Evolutionary conservation across 2,888 invertebrate genomes (phyloP).

Genomic region (Dryocosmus kuriphilus): DNA sequence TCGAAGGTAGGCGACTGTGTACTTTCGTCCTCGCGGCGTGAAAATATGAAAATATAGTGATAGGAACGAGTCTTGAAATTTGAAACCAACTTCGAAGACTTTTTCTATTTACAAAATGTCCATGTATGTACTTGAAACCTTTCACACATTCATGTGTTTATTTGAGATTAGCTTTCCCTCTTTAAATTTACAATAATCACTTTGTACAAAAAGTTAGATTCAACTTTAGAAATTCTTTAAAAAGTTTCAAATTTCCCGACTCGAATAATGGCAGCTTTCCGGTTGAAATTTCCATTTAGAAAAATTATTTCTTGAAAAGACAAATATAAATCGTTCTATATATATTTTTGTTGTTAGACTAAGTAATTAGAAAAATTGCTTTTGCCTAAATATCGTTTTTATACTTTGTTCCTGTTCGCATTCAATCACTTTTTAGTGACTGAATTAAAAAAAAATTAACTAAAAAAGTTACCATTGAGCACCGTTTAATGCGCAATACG

Average conservation of each 20-base stretch:
- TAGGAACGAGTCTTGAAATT: slow-evolving; percentile 31
- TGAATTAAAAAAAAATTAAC: neutral
- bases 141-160: slow-evolving; percentile 31
- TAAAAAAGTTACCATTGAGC: slow-evolving; percentile 34
- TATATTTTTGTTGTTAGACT: neutral
- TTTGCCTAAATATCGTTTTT: neutral
- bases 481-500: slow-evolving; percentile 31
- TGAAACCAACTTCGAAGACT: slow-evolving; percentile 21
- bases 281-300: neutral
- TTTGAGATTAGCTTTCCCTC: slow-evolving; percentile 20
- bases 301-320: neutral
- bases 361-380: neutral
- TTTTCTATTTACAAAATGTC: slow-evolving; percentile 8
- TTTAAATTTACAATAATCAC: neutral
- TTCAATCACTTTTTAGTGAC: neutral
- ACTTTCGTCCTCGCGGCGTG: slow-evolving; percentile 30
- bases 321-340: neutral
- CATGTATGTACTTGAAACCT: neutral
- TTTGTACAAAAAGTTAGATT: neutral
- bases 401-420: neutral
- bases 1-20: slow-evolving; percentile 29
- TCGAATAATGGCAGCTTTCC: neutral
- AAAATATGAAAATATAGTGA: slow-evolving; percentile 11
- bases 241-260: neutral
- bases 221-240: neutral